These are phyloP conservation scores for Neodiprion pinetum DNA, from an alignment of 1,140 invertebrate genomes.

Conservation along the genomic window DNA sequence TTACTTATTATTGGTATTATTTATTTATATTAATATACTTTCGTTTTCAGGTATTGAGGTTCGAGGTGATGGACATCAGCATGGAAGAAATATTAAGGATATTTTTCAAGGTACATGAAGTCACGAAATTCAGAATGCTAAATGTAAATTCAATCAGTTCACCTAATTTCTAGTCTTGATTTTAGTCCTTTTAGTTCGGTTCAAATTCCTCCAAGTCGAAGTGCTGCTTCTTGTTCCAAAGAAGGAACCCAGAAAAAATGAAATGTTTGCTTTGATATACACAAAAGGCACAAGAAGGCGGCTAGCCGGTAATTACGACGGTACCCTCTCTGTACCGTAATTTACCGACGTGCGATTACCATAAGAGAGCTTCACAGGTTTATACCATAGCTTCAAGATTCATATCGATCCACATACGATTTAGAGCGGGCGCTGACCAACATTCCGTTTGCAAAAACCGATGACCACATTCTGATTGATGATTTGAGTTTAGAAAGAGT, in stretches of 20 bases:
- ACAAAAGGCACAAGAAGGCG: neutral
- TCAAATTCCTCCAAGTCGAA: neutral
- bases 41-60: neutral
- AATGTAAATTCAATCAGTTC: neutral
- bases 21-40: neutral
- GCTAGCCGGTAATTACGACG: no score
- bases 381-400: no score
- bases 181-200: neutral
- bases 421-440: no score
- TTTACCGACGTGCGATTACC: no score
- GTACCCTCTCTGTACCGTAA: no score
- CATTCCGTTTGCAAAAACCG: no score
- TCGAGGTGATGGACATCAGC: neutral
- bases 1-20: neutral
- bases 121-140: neutral
- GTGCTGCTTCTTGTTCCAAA: neutral
- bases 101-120: neutral
- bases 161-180: neutral
- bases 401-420: no score
- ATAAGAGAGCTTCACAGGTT: no score
- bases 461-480: no score
- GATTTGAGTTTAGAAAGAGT: no score
- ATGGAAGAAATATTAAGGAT: neutral
- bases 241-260: neutral
- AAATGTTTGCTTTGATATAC: neutral